Conservation (phyloP, 2,888 invertebrate genomes). For the Nymphalis polychloros region DNA sequence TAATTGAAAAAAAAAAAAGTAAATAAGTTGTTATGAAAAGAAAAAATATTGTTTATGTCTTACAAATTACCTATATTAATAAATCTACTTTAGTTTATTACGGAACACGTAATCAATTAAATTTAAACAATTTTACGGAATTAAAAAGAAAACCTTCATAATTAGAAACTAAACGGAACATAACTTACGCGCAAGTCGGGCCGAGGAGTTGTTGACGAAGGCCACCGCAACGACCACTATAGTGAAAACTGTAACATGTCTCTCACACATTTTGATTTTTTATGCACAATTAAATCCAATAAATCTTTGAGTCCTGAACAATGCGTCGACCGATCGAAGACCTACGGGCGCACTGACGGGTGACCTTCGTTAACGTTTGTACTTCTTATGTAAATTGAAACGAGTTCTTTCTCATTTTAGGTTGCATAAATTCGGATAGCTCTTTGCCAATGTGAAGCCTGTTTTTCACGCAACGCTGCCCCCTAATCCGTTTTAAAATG, state of each 20-base stretch:
- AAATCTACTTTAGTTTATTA: too few relatives aligned
- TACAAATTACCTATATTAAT: too few relatives aligned
- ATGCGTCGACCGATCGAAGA: conserved; percentile 46
- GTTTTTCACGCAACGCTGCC: conserved; percentile 72
- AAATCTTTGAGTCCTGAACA: conserved; percentile 40
- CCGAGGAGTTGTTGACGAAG: conserved; percentile 55
- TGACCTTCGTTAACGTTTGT: conserved; percentile 55
- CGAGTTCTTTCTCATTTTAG: conserved; percentile 73
- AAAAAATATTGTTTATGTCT: too few relatives aligned
- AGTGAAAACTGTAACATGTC: conserved; percentile 60
- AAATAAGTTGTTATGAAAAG: too few relatives aligned
- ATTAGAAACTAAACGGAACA: conserved; percentile 29
- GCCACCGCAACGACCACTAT: conserved; percentile 52
- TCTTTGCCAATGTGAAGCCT: conserved; percentile 71
- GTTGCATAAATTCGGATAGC: conserved; percentile 72
- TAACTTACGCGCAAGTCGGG: conserved; percentile 70
- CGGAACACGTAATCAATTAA: not conserved
- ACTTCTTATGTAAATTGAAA: conserved; percentile 67
- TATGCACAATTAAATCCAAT: conserved; percentile 38
- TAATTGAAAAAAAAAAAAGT: too few relatives aligned
- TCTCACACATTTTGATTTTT: conserved; percentile 61
- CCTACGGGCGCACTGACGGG: conserved; percentile 56
- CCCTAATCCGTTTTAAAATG: conserved; percentile 64
- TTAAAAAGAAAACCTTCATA: conserved; percentile 22
- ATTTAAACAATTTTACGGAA: conserved; percentile 7